Conservation (phyloP, 2,113 vertebrate genomes). For the Pelvicachromis taeniatus region DNA sequence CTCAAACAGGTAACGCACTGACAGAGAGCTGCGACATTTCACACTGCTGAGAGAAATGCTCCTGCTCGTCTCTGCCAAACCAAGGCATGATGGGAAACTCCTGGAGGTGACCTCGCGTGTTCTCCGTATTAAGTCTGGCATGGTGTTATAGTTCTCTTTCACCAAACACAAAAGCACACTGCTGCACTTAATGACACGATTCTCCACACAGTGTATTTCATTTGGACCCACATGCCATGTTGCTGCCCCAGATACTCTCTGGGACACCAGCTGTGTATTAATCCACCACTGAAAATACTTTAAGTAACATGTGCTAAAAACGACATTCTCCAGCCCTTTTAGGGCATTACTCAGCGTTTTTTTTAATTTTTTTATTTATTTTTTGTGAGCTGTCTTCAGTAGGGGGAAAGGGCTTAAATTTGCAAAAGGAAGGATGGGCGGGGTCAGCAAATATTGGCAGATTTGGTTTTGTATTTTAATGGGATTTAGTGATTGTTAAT, state of each 20-base stretch:
- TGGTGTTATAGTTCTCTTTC: neutral
- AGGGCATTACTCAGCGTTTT: neutral
- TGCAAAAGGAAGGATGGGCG: neutral
- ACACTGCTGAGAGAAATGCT: conserved; percentile 1
- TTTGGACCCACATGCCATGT: neutral
- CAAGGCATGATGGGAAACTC: neutral
- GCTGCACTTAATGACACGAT: neutral
- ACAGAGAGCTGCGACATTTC: conserved; percentile 32
- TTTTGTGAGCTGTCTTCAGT: neutral
- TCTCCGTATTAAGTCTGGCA: neutral
- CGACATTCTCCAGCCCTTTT: neutral
- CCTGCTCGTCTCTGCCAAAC: neutral
- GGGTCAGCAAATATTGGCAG: neutral
- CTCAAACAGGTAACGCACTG: neutral
- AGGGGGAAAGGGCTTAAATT: neutral
- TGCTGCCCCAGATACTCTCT: neutral
- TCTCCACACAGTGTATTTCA: neutral
- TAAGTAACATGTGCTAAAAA: neutral
- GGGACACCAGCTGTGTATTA: neutral
- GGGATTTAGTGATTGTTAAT: neutral
- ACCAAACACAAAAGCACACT: neutral
- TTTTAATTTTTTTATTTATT: too few species aligned
- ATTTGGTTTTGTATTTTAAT: neutral
- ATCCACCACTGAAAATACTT: neutral
- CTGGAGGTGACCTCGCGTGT: neutral